Conservation (phyloP, 2,888 invertebrate species). For the Osmoderma eremita region DNA sequence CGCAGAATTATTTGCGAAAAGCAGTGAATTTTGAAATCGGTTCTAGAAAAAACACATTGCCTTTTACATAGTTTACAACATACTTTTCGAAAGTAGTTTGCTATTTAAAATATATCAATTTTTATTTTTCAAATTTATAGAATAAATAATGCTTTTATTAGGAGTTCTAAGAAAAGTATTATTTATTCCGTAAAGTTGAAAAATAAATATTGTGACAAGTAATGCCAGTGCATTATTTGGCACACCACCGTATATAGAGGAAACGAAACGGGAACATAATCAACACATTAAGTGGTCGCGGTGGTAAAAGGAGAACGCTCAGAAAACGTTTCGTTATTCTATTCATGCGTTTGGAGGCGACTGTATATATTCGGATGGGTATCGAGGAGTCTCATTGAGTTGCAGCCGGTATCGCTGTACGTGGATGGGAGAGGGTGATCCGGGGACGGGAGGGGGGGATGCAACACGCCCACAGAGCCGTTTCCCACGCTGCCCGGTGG, state of each 20-base stretch:
- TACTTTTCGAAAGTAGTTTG: too few species aligned
- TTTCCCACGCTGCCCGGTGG: slow-evolving; percentile 69
- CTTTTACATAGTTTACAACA: too few species aligned
- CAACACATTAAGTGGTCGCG: too few species aligned
- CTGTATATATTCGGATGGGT: slow-evolving; percentile 60
- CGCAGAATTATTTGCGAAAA: too few species aligned
- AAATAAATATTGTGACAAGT: background rate
- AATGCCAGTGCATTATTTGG: too few species aligned
- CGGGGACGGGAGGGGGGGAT: slow-evolving; percentile 67
- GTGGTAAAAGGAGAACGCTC: background rate
- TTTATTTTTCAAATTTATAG: too few species aligned
- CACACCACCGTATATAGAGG: too few species aligned
- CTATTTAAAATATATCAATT: too few species aligned
- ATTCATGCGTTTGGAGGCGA: slow-evolving; percentile 63
- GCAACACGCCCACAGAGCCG: slow-evolving; percentile 64
- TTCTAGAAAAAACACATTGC: too few species aligned
- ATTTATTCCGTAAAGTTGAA: background rate
- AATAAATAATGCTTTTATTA: too few species aligned
- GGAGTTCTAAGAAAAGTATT: background rate
- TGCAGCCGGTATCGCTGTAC: slow-evolving; percentile 61
- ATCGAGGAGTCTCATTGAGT: slow-evolving; percentile 63
- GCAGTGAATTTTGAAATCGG: too few species aligned
- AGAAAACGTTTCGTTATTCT: slow-evolving; percentile 56
- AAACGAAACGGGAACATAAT: background rate
- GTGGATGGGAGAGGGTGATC: slow-evolving; percentile 60